Base-by-base conservation (phyloP, 2,888 invertebrate species). In the Rhagophthalmus giganteus region DNA sequence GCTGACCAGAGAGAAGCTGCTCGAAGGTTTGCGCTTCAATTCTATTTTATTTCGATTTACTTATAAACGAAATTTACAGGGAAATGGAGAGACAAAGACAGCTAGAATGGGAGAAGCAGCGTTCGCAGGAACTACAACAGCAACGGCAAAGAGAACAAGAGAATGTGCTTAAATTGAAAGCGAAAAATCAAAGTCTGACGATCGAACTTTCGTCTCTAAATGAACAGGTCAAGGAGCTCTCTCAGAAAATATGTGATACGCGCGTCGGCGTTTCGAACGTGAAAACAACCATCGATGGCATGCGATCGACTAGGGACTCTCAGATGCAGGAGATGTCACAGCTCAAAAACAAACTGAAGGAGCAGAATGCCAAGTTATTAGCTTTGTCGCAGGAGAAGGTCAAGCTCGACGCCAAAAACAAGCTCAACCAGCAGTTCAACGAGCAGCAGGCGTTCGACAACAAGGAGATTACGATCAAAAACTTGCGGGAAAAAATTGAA, bases 1-100 rank as follows among this genome's bases (percentile, higher is more conserved):
- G 80, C 89, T 44, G 92, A 93, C 65, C 89, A 90, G 70, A 80
- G 84, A 74, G 82, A 93, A 79, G 78, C 89, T 67, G 85, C 93
- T 65, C 73, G 92, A 78, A 79, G 85, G 66, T 66, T 8, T 5
- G 11, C 28, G 2, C 6, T 25, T 25, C 25, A 46, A 14, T 25
- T 27, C 15, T 11, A 31, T 9, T 20, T 38, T 13, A 12, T 24
- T 15, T 8, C 9, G 24, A 24, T 35, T 15, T 8, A n/a, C 10
- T 4, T 24, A 20, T 24, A 20, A 35, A 24, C 10, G 10, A 7
- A 2, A 6, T 9, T 2, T 66, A 61, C 55, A 84, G 87, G 70
- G 96, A 97, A 77, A 87, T 95, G 85, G 95, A 98, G 68, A 81
- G 95, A 37, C 96, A 96, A 67, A 82, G 97, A 34, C 94, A 96